A percentile compares a stretch with the other conserved stretches of the same genome.
These are phyloP conservation scores for Machimus atricapillus DNA, from an alignment of 2,888 invertebrate genomes.

Conservation along the genomic window DNA sequence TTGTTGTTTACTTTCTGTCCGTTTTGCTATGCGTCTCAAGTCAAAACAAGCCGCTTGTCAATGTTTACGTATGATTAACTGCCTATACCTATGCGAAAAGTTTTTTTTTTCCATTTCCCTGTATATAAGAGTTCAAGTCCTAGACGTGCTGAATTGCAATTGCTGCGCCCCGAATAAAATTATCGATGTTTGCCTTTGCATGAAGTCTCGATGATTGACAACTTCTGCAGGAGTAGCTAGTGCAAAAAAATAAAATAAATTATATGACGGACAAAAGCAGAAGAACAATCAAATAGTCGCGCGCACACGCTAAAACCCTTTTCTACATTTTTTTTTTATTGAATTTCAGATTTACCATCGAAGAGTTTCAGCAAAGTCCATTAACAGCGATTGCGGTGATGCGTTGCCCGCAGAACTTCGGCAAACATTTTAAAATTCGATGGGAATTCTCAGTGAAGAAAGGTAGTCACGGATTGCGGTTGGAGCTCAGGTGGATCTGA, in stretches of 20 bases:
- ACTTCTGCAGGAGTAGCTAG: neutral
- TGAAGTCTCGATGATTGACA: conserved; percentile 20
- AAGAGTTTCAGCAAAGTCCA: neutral
- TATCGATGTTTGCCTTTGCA: neutral
- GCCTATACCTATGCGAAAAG: neutral
- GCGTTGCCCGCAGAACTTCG: neutral
- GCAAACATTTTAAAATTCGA: conserved; percentile 21
- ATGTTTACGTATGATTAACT: conserved; percentile 4
- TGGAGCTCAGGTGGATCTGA: neutral
- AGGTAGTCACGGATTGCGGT: conserved; percentile 1
- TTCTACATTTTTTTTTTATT: neutral
- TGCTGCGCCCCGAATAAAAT: conserved; percentile 17
- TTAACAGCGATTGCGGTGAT: neutral
- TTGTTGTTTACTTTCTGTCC: conserved; percentile 12
- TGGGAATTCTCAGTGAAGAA: neutral
- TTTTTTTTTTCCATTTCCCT: neutral
- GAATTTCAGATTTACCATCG: neutral
- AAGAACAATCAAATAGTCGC: neutral
- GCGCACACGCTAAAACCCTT: neutral
- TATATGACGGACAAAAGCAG: neutral
- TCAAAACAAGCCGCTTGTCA: conserved; percentile 19
- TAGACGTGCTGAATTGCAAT: conserved; percentile 4
- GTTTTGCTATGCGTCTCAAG: neutral
- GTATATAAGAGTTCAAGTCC: neutral
- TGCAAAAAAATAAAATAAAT: neutral